phyloP scores from a whole-genome alignment of 2,797 vertebrate genomes.

The Notamacropus eugenii region DNA sequence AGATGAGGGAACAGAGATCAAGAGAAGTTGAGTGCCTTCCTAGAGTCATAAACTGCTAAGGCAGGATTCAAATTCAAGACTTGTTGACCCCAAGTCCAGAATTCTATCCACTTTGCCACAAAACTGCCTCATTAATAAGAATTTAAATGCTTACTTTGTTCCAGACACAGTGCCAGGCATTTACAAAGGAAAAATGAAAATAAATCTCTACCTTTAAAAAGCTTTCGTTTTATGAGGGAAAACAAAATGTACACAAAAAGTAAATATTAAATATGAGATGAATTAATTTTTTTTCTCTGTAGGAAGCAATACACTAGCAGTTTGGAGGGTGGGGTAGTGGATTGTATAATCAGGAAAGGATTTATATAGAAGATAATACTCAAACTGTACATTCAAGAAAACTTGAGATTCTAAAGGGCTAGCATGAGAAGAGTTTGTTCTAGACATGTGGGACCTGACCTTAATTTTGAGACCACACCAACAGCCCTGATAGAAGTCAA shows the following conservation, averaged over 20 bases:
- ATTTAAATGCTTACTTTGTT: neutral
- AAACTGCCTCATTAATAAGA: neutral
- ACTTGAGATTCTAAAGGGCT: neutral
- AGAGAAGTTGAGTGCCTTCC: neutral
- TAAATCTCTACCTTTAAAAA: neutral
- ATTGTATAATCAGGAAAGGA: neutral
- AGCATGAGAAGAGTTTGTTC: neutral
- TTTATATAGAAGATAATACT: neutral
- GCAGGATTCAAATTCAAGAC: neutral
- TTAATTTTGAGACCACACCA: neutral
- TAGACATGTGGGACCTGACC: neutral
- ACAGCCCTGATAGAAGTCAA: neutral
- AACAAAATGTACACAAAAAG: neutral
- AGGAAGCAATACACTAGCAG: neutral
- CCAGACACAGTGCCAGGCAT: neutral
- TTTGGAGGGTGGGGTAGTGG: neutral
- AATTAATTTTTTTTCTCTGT: too few relatives aligned
- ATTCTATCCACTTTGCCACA: too few relatives aligned
- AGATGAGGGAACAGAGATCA: neutral
- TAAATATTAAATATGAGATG: neutral
- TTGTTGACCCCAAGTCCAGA: neutral
- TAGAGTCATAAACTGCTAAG: neutral
- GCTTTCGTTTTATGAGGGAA: neutral
- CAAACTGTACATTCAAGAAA: neutral
- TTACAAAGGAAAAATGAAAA: neutral